Evolutionary conservation across 2,797 vertebrate genomes (phyloP), one percentile per base, ranked within the genome.

Genomic region (Arnoldichthys spilopterus): DNA sequence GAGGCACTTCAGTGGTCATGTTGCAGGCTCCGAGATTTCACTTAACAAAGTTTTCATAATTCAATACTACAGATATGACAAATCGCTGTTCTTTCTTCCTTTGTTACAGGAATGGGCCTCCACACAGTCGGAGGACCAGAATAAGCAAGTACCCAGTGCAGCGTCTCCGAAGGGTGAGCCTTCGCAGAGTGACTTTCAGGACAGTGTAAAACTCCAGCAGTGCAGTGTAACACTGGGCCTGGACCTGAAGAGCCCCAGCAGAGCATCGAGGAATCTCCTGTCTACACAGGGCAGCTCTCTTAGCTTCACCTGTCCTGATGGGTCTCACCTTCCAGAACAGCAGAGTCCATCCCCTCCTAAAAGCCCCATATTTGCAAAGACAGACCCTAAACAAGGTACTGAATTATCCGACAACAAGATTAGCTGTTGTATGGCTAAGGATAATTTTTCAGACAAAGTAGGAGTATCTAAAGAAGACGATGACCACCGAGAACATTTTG

Each of bases 231-330:
- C 90, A 75, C 92, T 96, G 85, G 94, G 91, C 85, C 90, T 91
- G 82, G 90, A 94, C 82, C 77, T 94, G n/a, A 86, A 95, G 86
- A 90, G 93, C 63, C 90, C 87, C 85, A 94, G 92, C 76, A 87
- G 86, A 75, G 86, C 86, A 76, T 89, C 91, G 9, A 88, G 89
- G 26, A 90, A 90, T 1, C 74, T 89, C 62, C 9, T 82, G 58
- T 86, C 73, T 66, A 90, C 92, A 28, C 85, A 87, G 84, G 83
- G 88, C 24, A 45, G 71, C 53, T 11, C 68, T 43, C 11, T 72
- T 56, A 74, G 58, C 6, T 26, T 49, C 2, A 40, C 72, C 0
- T 64, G 28, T 0, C 3, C 84, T 30, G 71, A 22, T 20, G 70
- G 37, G 18, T 82, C 77, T 18, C 67, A 0, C 9, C 15, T 61